Conservation (phyloP, 1,140 invertebrate species). For the Tetragonula clypearis region DNA sequence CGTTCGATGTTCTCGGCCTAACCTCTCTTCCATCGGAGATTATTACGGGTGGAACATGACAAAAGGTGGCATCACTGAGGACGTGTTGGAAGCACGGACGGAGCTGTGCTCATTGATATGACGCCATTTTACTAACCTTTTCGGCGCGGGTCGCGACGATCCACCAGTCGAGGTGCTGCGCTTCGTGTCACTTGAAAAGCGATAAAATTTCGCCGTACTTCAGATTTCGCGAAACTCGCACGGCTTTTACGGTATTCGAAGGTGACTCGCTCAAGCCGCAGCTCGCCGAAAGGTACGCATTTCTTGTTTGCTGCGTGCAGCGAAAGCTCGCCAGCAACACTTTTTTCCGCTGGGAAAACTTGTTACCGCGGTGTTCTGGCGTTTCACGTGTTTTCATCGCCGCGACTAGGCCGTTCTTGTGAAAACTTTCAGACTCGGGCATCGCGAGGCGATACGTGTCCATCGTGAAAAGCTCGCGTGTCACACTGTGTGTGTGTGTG, state of each 20-base stretch:
- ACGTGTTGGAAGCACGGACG: conserved; percentile 70
- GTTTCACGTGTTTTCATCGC: background rate
- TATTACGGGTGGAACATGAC: conserved; percentile 63
- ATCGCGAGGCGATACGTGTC: conserved; percentile 1
- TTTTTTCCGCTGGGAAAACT: conserved; percentile 23
- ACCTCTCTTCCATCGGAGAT: conserved; percentile 66
- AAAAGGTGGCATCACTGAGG: conserved; percentile 77
- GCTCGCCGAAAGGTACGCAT: conserved; percentile 42
- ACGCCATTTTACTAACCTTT: conserved; percentile 84
- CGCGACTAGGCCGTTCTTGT: conserved; percentile 14
- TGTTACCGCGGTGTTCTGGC: background rate
- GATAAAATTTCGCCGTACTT: conserved; percentile 11
- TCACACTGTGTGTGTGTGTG: conserved; percentile 42
- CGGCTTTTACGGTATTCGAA: conserved; percentile 13
- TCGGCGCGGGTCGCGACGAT: conserved; percentile 74
- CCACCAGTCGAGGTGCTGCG: conserved; percentile 41
- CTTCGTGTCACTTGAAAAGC: conserved; percentile 28
- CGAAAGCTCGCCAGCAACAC: conserved; percentile 38
- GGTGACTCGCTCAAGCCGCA: conserved; percentile 12
- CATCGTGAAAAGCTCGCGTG: conserved; percentile 39
- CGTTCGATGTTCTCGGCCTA: conserved; percentile 44
- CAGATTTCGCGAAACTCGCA: background rate
- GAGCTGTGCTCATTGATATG: conserved; percentile 73
- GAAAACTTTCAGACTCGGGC: conserved; percentile 21
- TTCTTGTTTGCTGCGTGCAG: conserved; percentile 21